Base-by-base conservation (phyloP, 2,888 invertebrate genomes). In the Noctua pronuba region DNA sequence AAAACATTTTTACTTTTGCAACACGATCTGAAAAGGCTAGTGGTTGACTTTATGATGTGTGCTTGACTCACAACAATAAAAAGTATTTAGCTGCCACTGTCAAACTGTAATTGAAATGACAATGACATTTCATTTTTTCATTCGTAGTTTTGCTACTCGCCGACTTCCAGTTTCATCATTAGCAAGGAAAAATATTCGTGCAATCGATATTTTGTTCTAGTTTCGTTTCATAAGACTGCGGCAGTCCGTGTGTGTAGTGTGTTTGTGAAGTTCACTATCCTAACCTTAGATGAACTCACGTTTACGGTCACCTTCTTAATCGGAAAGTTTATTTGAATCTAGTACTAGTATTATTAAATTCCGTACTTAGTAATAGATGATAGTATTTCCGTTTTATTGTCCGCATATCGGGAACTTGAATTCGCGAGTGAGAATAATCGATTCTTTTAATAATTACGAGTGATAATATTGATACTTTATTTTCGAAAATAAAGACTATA, bases 151-250 rank as follows among this genome's bases (percentile, higher is more conserved):
- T 21, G 58, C 31, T 72, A 31, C 44, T 66, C 21, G 76, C 11
- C 4, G 60, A 69, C 21, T 76, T 67, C 16, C 8, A 44, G 52
- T 68, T 80, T 78, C 44, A 68, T 76, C n/a, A 74, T 83, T 79
- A 75, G 64, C 69, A 64, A 71, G 55, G 52, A 77, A 83, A 83
- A 82, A 52, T 78, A 68, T 66, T 66, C 58, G 44, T 66, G 24
- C 66, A 86, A 90, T 88, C 86, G 73, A 88, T 87, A 83, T 81
- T 89, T 76, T 77, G 62, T 74, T 80, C 86, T 80, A 65, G 68
- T 71, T 77, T 72, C 60, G 78, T 81, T 88, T 88, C 83, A 74
- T 85, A 85, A 84, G 79, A 86, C 88, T 89, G 88, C 86, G 86
- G 79, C 72, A 82, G 68, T 77, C 77, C 41, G 75, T 77, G 75